These are phyloP conservation scores for Bolinopsis microptera DNA, from an alignment of 37 sponge, comb jelly and placozoan genomes.

Conservation along the genomic window DNA sequence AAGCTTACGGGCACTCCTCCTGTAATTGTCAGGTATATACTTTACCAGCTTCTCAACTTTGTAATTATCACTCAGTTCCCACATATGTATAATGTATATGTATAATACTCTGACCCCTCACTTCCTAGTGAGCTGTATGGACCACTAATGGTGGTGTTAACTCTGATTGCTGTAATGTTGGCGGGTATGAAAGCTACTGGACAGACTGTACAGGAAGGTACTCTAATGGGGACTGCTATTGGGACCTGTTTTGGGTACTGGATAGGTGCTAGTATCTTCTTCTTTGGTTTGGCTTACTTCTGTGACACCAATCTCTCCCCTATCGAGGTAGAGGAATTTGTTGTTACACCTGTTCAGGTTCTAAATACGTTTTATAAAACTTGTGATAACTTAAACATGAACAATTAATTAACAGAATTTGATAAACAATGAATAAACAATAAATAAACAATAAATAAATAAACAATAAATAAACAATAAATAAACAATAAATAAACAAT, in stretches of 20 bases:
- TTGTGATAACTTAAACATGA: no score
- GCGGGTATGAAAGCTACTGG: slow-evolving; percentile 86
- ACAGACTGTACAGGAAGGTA: slow-evolving; percentile 85
- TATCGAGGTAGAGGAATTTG: slow-evolving; percentile 73
- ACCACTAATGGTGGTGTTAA: slow-evolving; percentile 82
- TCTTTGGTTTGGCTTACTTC: slow-evolving; percentile 76
- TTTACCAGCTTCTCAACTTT: no score
- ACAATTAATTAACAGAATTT: no score
- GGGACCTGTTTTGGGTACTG: slow-evolving; percentile 83
- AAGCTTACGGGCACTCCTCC: slow-evolving; percentile 3
- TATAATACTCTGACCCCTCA: neutral
- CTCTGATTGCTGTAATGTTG: slow-evolving; percentile 83
- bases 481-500: no score
- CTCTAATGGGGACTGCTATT: slow-evolving; percentile 89
- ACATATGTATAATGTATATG: neutral
- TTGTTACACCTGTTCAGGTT: slow-evolving; percentile 72
- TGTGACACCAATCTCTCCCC: slow-evolving; percentile 72
- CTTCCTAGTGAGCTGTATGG: slow-evolving; percentile 80
- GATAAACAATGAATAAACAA: no score
- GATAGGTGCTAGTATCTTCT: slow-evolving; percentile 73
- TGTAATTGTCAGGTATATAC: slow-evolving; percentile 20
- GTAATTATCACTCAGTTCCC: neutral
- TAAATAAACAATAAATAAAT: no score
- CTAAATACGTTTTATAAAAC: neutral
- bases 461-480: no score